These are phyloP conservation scores for Xiphophorus maculatus DNA, from an alignment of 2,113 vertebrate genomes.

Conservation along the genomic window DNA sequence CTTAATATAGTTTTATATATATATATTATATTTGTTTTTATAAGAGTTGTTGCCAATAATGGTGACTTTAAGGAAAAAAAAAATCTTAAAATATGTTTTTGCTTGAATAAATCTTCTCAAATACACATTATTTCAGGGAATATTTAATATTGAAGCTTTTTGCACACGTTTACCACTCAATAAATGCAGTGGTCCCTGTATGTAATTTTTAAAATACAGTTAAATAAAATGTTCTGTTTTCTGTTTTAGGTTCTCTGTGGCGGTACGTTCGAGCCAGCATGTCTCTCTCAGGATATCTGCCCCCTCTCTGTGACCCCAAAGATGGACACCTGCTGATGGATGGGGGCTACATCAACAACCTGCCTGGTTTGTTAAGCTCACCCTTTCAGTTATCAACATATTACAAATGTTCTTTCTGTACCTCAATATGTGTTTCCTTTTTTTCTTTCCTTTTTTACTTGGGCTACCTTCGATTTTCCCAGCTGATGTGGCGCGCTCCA, in stretches of 20 bases:
- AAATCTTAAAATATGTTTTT: too few species aligned
- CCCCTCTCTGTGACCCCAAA: conserved; percentile 95
- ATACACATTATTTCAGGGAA: not conserved
- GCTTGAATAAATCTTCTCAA: too few species aligned
- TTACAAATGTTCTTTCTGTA: not conserved
- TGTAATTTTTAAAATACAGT: not conserved
- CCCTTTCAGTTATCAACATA: not conserved
- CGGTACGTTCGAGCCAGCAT: conserved; percentile 93
- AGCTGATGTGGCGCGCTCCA: conserved; percentile 94
- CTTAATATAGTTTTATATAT: too few species aligned
- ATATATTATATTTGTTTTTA: too few species aligned
- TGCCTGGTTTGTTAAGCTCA: conserved; percentile 83
- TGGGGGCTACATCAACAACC: conserved; percentile 95
- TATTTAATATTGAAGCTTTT: not conserved
- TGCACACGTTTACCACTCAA: not conserved
- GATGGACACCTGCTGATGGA: conserved; percentile 96
- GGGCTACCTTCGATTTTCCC: not conserved
- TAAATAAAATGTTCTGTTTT: not conserved
- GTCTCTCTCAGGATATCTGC: conserved; percentile 95
- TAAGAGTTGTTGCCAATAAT: too few species aligned
- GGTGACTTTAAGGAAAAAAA: too few species aligned
- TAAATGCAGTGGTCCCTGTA: not conserved
- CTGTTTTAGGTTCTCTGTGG: conserved; percentile 89
- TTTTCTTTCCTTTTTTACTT: not conserved
- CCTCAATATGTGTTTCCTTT: not conserved